Conservation (phyloP, 2,888 invertebrate genomes). For the Cremastobaeus sp. region DNA sequence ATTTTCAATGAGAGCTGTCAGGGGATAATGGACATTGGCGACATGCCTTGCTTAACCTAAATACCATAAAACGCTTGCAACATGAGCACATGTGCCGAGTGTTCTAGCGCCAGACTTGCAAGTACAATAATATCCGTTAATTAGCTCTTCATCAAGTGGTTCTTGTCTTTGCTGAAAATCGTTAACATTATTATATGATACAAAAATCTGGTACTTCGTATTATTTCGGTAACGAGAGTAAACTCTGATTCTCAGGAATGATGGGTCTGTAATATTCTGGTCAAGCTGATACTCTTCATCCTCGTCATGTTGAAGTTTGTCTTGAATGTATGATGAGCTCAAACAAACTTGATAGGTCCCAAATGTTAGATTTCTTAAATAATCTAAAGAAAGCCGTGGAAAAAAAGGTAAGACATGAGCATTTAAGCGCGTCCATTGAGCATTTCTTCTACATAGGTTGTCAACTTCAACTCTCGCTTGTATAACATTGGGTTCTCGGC, state of each 20-base stretch:
- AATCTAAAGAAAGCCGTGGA: conserved; percentile 28
- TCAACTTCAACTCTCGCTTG: conserved; percentile 48
- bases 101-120: conserved; percentile 11
- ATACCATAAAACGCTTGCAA: conserved; percentile 17
- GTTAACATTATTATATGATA: conserved; percentile 10
- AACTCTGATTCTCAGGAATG: too few species aligned
- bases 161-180: background rate
- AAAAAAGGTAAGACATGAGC: too few species aligned
- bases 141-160: background rate
- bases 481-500: conserved; percentile 39
- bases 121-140: conserved; percentile 20
- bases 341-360: too few species aligned
- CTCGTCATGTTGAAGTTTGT: conserved; percentile 32
- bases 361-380: conserved; percentile 40
- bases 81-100: conserved; percentile 28
- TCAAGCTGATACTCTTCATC: conserved; percentile 44
- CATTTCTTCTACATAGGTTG: conserved; percentile 43
- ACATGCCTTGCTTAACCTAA: background rate
- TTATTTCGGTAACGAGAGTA: too few species aligned
- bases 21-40: conserved; percentile 13
- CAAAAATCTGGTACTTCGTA: too few species aligned
- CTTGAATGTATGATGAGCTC: conserved; percentile 46
- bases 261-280: too few species aligned
- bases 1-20: background rate
- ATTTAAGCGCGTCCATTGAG: conserved; percentile 23